Conservation (phyloP, 2,113 vertebrate genomes). For the Labeo rohita region DNA sequence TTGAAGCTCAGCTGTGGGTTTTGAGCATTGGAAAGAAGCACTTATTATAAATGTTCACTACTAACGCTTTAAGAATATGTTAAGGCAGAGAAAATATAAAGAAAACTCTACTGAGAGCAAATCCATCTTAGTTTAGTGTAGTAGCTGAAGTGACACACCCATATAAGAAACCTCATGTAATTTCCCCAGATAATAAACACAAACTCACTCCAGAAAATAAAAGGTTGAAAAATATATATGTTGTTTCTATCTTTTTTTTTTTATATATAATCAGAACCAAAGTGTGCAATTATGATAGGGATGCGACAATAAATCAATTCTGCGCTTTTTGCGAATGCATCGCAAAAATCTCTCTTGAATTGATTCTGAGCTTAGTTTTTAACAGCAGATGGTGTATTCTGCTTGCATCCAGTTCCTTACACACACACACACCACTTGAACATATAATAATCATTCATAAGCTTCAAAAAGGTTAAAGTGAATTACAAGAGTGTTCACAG, state of each 20-base stretch:
- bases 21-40: background rate
- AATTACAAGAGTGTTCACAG: too few species aligned
- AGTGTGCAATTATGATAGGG: background rate
- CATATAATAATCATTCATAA: too few species aligned
- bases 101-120: background rate
- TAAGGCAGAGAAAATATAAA: background rate
- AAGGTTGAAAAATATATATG: background rate
- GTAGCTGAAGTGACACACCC: background rate
- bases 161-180: background rate
- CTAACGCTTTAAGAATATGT: background rate
- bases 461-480: too few species aligned
- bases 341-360: too few species aligned
- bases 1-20: background rate
- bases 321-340: too few species aligned
- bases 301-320: too few species aligned
- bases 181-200: conserved; percentile 5
- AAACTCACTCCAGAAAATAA: conserved; percentile 34
- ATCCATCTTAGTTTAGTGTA: background rate
- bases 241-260: background rate
- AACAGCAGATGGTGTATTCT: too few species aligned
- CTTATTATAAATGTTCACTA: background rate
- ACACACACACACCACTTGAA: too few species aligned
- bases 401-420: too few species aligned
- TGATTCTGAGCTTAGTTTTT: too few species aligned
- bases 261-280: background rate